Conservation (phyloP, 2,797 vertebrate species). For the Lycodopsis pacificus region DNA sequence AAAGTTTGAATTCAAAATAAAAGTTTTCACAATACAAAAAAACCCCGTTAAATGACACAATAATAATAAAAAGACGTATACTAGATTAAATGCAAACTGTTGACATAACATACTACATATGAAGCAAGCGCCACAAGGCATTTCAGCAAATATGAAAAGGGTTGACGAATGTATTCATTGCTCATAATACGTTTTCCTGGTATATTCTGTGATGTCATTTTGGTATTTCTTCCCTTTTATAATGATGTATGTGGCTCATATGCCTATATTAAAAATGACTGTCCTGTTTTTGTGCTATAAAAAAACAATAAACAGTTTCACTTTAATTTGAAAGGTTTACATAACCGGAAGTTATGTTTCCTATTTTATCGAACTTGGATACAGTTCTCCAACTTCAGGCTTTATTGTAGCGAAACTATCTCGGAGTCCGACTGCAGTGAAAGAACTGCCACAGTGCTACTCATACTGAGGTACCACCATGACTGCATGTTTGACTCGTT, state of each 20-base stretch:
- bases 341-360: not conserved
- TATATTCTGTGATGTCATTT: fast-evolving
- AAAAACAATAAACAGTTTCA: not conserved
- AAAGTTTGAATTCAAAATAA: slow-evolving; percentile 14
- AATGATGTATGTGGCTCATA: not conserved
- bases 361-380: not conserved
- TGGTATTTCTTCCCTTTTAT: not conserved
- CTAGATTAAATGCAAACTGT: not conserved
- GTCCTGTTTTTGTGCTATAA: not conserved
- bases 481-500: slow-evolving; percentile 12
- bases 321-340: slow-evolving; percentile 49
- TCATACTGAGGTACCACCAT: slow-evolving; percentile 1
- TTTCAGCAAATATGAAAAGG: not conserved
- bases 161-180: not conserved
- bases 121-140: not conserved
- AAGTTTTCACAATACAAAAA: not conserved
- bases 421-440: not conserved
- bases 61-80: not conserved
- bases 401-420: slow-evolving; percentile 25
- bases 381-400: not conserved
- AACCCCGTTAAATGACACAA: not conserved
- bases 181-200: not conserved
- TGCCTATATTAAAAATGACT: not conserved
- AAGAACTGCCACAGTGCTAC: not conserved
- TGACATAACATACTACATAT: not conserved